Evolutionary conservation across 2,113 vertebrate species (phyloP), one percentile per base, ranked within the genome.

Genomic region (Neomonachus schauinslandi): DNA sequence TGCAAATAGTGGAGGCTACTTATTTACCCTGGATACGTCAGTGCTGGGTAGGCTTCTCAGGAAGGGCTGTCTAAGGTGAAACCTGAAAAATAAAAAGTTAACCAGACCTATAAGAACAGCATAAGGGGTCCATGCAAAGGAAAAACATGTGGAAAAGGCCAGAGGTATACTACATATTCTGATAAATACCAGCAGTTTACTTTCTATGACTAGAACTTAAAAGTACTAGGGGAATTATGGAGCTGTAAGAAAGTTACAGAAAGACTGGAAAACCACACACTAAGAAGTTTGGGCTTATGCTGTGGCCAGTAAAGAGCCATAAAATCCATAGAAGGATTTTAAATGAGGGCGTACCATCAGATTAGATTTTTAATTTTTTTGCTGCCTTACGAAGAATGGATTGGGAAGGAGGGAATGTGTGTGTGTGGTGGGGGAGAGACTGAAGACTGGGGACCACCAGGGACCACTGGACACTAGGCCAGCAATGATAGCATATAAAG

Each of bases 151-250:
- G 53, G 33, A 67, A 92, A 92, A 79, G 57, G 11, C 39, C 71
- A 74, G 33, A 53, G 69, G 42, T 94, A 18, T 95, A 22, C 72
- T 81, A 14, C 12, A 39, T 67, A 33, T 85, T 81, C 11, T 92
- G 83, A 65, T 91, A 95, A 95, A 85, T 89, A 67, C 6, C 49
- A 59, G 19, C 61, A 55, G 39, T 84, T 94, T 89, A 31, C 39
- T 59, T 89, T 61, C 59, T 92, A 5, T 94, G 55, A 12, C 28
- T 92, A 76, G 39, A 91, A 67, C 19, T 69, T 31, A 63, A 51
- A 81, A 94, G 42, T 61, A 89, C 0, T 80, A 72, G 71, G 42
- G 36, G 15, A 49, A 74, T n/a, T 33, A 4, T 80, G 15, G n/a
- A 80, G 11, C 39, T 16, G 7, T 93, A 93, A 65, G 36, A 79